A percentile compares a stretch with the other conserved stretches of the same genome.
Evolutionary conservation across 2,797 vertebrate species (phyloP).

Genomic region (Enteromius treurensis): DNA sequence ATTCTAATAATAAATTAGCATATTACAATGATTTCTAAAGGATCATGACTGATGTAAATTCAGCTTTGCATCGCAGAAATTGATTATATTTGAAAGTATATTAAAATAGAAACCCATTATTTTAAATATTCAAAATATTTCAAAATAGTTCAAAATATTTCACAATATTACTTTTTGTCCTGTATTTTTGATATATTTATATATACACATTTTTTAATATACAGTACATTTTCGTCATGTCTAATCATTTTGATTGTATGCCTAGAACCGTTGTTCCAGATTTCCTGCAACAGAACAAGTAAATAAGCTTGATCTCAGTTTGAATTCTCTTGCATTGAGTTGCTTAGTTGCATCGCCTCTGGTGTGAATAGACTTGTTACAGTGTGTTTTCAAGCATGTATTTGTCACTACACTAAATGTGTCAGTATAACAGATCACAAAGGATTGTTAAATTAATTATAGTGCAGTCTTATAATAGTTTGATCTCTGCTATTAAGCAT

Average conservation of each 20-base stretch:
- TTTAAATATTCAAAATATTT: no score
- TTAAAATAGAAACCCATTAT: no score
- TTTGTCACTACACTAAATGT: constrained; percentile 14
- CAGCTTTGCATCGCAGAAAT: no score
- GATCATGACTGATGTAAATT: no score
- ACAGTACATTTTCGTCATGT: not conserved
- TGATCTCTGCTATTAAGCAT: constrained; percentile 6
- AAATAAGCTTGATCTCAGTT: not conserved
- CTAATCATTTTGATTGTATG: not conserved
- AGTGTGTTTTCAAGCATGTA: not conserved
- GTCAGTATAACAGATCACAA: not conserved
- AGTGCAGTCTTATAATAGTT: constrained; percentile 38
- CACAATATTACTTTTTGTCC: no score
- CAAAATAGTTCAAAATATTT: no score
- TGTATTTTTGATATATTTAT: no score
- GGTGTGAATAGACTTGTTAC: not conserved
- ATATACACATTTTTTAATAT: no score
- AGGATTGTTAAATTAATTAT: constrained; percentile 5
- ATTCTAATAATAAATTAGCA: no score
- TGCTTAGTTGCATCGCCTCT: not conserved
- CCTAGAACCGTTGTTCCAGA: not conserved
- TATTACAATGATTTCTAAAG: no score
- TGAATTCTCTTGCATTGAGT: not conserved
- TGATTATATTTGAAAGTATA: no score
- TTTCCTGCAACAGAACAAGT: not conserved